These are phyloP conservation scores for Thecocarcelia acutangulata DNA, from an alignment of 2,888 invertebrate genomes.

Conservation along the genomic window DNA sequence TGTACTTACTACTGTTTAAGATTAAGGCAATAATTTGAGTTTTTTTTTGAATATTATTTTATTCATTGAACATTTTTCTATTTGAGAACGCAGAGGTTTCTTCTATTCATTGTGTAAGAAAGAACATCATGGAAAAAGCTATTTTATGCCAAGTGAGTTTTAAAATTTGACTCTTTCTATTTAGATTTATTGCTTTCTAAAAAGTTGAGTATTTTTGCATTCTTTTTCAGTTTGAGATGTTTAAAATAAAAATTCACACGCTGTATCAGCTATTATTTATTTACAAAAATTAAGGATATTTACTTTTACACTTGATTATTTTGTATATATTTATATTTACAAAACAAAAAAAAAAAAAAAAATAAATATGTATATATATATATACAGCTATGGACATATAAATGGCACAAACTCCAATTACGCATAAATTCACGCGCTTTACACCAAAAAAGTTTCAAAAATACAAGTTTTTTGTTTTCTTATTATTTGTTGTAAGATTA, in stretches of 20 bases:
- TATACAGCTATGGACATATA: no score
- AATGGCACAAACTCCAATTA: no score
- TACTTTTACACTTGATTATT: conserved; percentile 1
- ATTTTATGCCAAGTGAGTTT: neutral
- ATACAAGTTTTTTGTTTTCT: no score
- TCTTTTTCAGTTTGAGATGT: neutral
- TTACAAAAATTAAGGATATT: conserved; percentile 42
- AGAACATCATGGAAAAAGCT: neutral
- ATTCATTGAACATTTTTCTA: conserved; percentile 4
- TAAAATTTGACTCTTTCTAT: neutral
- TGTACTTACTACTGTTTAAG: conserved; percentile 74
- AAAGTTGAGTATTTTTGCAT: neutral
- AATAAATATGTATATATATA: no score
- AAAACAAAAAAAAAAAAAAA: no score
- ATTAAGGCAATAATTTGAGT: conserved; percentile 38
- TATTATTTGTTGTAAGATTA: no score
- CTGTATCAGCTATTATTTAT: neutral
- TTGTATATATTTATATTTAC: no score
- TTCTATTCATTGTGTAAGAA: conserved; percentile 54
- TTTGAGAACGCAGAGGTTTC: neutral
- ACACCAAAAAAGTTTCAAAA: no score
- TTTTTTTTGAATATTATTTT: neutral
- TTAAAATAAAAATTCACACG: neutral
- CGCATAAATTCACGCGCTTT: no score
- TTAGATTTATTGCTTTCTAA: neutral